A percentile compares a stretch with the other conserved stretches of the same genome.
These are phyloP conservation scores for Pygoscelis antarcticus DNA, from an alignment of 2,113 vertebrate species.

Conservation along the genomic window DNA sequence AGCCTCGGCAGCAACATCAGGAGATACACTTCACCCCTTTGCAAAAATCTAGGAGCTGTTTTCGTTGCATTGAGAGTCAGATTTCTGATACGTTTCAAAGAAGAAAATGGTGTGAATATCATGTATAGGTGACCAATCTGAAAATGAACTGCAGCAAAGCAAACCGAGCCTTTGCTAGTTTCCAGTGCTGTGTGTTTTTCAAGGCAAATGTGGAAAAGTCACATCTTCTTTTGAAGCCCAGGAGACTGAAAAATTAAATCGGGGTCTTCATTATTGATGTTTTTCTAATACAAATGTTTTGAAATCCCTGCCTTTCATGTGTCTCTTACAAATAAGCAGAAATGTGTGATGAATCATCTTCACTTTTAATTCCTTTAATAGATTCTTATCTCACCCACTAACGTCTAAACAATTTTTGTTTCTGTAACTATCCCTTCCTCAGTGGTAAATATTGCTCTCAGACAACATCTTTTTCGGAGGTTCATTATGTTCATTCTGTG, in stretches of 20 bases:
- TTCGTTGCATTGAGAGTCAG: too few relatives aligned
- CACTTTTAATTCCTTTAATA: slow-evolving; percentile 81
- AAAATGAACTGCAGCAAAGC: slow-evolving; percentile 42
- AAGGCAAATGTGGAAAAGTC: slow-evolving; percentile 70
- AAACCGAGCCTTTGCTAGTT: slow-evolving; percentile 47
- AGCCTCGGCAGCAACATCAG: not conserved
- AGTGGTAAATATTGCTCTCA: slow-evolving; percentile 69
- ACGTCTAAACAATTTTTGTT: slow-evolving; percentile 58
- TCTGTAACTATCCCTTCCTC: slow-evolving; percentile 68
- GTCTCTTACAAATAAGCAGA: slow-evolving; percentile 74
- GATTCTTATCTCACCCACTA: slow-evolving; percentile 75
- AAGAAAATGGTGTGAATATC: slow-evolving; percentile 23
- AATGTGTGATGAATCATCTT: slow-evolving; percentile 75
- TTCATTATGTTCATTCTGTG: slow-evolving; percentile 65
- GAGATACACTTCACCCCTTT: not conserved
- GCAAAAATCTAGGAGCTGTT: too few relatives aligned
- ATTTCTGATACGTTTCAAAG: too few relatives aligned
- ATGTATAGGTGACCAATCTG: not conserved
- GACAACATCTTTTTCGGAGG: slow-evolving; percentile 64
- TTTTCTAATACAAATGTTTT: slow-evolving; percentile 81
- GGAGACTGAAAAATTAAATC: slow-evolving; percentile 77
- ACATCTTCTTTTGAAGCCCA: slow-evolving; percentile 74
- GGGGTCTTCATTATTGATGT: slow-evolving; percentile 79
- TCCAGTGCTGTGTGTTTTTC: slow-evolving; percentile 59
- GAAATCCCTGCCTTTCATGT: slow-evolving; percentile 78